Percentiles rank a stretch among this genome's conserved stretches.
Evolutionary conservation across 2,113 vertebrate species (phyloP).

Genomic region (Bettongia penicillata): DNA sequence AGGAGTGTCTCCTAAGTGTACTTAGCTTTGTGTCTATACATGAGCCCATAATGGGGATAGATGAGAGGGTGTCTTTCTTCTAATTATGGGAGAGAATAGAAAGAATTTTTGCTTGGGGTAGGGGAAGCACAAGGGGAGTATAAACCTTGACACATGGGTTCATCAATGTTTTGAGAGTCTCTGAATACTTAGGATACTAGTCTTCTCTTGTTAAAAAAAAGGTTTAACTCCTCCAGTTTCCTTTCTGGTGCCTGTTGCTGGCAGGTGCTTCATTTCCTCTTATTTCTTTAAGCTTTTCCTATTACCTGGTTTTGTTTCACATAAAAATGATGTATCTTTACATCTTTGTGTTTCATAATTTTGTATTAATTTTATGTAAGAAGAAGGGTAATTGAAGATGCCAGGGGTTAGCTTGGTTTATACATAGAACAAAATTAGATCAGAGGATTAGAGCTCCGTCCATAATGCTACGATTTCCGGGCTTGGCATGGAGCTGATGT

Average conservation of each 20-base stretch:
- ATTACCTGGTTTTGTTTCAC: background rate
- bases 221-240: background rate
- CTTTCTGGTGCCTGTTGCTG: background rate
- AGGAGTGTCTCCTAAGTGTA: background rate
- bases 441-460: background rate
- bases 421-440: background rate
- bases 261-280: background rate
- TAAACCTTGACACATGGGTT: background rate
- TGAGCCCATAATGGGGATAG: background rate
- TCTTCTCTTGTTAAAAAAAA: background rate
- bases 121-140: background rate
- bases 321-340: background rate
- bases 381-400: background rate
- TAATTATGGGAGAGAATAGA: background rate
- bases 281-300: background rate
- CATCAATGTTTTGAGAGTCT: background rate
- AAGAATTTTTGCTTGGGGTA: background rate
- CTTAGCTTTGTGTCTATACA: background rate
- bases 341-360: background rate
- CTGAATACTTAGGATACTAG: background rate
- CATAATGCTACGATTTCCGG: background rate
- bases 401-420: background rate
- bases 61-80: background rate
- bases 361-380: background rate
- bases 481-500: background rate